phyloP scores from a whole-genome alignment of 1,140 invertebrate genomes.

The Drosophila sp. region DNA sequence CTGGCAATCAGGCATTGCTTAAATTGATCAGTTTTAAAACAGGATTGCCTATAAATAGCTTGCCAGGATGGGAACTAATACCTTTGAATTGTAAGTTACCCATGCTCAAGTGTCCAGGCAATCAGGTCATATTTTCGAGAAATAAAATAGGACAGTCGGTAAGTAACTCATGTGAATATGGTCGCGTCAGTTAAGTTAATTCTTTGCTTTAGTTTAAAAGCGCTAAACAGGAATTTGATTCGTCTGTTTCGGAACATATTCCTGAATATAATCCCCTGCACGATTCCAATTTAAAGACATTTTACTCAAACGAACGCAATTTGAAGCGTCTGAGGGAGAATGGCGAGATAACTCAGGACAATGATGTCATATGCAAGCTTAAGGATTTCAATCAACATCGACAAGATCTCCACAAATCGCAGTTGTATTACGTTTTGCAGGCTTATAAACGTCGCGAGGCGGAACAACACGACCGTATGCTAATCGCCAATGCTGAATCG shows the following conservation, averaged over 20 bases:
- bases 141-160: constrained; percentile 77
- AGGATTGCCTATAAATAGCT: constrained; percentile 75
- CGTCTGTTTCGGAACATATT: constrained; percentile 52
- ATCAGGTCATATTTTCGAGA: constrained; percentile 79
- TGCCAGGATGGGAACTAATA: constrained; percentile 78
- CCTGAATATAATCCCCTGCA: constrained; percentile 78
- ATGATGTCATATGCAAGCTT: constrained; percentile 79
- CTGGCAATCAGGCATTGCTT: constrained; percentile 33
- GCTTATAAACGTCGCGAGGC: constrained; percentile 65
- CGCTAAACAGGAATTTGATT: constrained; percentile 70
- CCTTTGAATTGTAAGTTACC: constrained; percentile 76
- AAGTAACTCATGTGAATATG: constrained; percentile 7
- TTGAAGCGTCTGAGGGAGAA: constrained; percentile 72
- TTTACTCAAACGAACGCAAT: constrained; percentile 72
- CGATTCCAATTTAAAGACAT: constrained; percentile 75
- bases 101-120: constrained; percentile 77
- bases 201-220: constrained; percentile 55
- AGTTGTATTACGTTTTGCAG: constrained; percentile 74
- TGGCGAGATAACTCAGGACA: constrained; percentile 72
- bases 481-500: constrained; percentile 70
- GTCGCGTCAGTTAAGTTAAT: background rate
- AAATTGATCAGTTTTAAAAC: constrained; percentile 52
- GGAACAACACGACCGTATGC: constrained; percentile 67
- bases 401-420: constrained; percentile 77
- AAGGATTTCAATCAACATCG: constrained; percentile 81